These are phyloP conservation scores for Acanthurus lineatus DNA, from an alignment of 2,797 vertebrate genomes.

Conservation along the genomic window DNA sequence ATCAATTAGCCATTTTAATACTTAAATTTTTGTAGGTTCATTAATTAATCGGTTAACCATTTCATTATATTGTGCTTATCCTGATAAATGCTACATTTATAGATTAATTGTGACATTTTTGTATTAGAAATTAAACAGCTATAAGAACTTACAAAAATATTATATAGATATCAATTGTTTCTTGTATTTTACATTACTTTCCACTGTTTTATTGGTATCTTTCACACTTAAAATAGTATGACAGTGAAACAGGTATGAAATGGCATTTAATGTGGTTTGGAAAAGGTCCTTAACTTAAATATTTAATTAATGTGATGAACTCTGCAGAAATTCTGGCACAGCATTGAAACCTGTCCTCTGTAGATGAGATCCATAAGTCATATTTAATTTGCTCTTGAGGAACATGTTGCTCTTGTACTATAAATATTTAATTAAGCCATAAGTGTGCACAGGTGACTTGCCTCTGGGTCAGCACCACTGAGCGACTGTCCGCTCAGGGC, in stretches of 20 bases:
- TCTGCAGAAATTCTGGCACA: not conserved
- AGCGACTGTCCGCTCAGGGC: conserved; percentile 30
- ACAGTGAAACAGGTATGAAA: not conserved
- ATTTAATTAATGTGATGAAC: not conserved
- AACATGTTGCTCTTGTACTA: conserved; percentile 29
- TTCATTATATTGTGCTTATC: too few species aligned
- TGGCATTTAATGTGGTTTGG: too few species aligned
- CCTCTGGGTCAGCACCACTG: conserved; percentile 26
- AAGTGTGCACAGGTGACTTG: conserved; percentile 30
- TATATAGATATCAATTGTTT: not conserved
- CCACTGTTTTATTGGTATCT: not conserved
- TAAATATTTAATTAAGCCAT: conserved; percentile 45
- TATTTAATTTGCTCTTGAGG: not conserved
- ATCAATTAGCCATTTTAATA: not conserved
- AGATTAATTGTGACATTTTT: not conserved
- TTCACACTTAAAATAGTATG: not conserved
- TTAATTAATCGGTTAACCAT: too few species aligned
- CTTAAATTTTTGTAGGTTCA: too few species aligned
- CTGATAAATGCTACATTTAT: too few species aligned
- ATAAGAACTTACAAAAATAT: not conserved
- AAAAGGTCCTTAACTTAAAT: not conserved
- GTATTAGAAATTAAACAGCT: not conserved
- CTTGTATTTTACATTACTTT: not conserved
- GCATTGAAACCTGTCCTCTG: not conserved
- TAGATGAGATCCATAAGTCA: not conserved